phyloP scores from a whole-genome alignment of 2,888 invertebrate species.

The Subacronicta megacephala region DNA sequence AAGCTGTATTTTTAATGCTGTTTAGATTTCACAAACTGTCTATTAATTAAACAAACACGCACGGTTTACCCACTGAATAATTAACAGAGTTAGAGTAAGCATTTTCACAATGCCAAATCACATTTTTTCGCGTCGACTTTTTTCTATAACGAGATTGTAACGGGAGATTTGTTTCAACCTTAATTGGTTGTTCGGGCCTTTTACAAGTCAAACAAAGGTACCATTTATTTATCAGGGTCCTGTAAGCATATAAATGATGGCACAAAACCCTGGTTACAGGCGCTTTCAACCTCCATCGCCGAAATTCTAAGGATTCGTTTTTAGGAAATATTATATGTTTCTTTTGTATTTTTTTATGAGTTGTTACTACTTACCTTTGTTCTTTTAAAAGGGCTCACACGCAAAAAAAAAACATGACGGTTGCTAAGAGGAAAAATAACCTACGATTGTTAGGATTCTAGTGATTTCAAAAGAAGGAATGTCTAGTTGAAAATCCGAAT shows the following conservation, averaged over 20 bases:
- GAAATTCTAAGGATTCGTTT: not conserved
- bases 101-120: slow-evolving; percentile 36
- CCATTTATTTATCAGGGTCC: slow-evolving; percentile 44
- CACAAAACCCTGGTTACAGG: slow-evolving; percentile 5
- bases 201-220: slow-evolving; percentile 50
- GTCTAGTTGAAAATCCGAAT: no score
- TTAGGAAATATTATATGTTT: not conserved
- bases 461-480: no score
- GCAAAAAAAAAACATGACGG: no score
- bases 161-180: slow-evolving; percentile 39
- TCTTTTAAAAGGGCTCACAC: not conserved
- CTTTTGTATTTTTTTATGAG: not conserved
- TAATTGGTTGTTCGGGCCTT: slow-evolving; percentile 50
- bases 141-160: slow-evolving; percentile 49
- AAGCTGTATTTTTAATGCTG: not conserved
- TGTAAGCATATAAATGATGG: slow-evolving; percentile 18
- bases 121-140: slow-evolving; percentile 26
- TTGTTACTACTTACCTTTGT: not conserved
- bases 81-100: slow-evolving; percentile 38
- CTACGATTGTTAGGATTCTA: no score
- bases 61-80: slow-evolving; percentile 40
- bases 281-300: not conserved
- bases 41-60: slow-evolving; percentile 41
- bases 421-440: no score
- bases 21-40: slow-evolving; percentile 27